Evolutionary conservation across 2,113 vertebrate genomes (phyloP), one percentile per base, ranked within the genome.

Genomic region (Rafetus swinhoei): DNA sequence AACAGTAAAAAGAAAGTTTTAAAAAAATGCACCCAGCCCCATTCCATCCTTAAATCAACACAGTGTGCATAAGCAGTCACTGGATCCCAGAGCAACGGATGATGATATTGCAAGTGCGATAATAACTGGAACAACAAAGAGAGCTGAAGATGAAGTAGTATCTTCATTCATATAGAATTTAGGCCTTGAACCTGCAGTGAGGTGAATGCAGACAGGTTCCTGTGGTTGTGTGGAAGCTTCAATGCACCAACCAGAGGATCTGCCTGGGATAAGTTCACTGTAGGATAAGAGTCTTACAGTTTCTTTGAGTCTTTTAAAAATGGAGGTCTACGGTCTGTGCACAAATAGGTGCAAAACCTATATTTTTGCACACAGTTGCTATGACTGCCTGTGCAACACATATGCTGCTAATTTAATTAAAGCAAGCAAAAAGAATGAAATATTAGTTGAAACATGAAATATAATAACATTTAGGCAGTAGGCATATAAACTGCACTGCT

Each of bases 1-100:
- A 84, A 88, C 65, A 76, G 59, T 81, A 94, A 5, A 82, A 85
- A 82, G 65, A 62, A 87, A 88, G 60, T 39, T 65, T 92, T 90
- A 74, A 84, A 77, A 45, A 91, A 0, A 0, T 13, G 45, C 45
- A 62, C 0, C 7, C 15, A 65, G 45, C 18, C 18, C 65, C n/a
- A 35, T 72, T 72, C n/a, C 2, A 72, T 35, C n/a, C 18, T 35
- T 72, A 21, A n/a, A 19, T 32, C 18, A 1, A 6, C 55, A 80
- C 39, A 89, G 27, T 50, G 65, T 72, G 18, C 18, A 8, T 21
- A 9, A 4, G 32, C 32, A 72, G 9, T n/a, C 18, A 21, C 45
- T 32, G 65, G 65, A 72, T 35, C n/a, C 7, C n/a, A 72, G n/a
- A 72, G 65, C n/a, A 72, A 35, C 10, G 9, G 65, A 21, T 72